Conservation (phyloP, 2,888 invertebrate species). For the Sthenelais limicola region DNA sequence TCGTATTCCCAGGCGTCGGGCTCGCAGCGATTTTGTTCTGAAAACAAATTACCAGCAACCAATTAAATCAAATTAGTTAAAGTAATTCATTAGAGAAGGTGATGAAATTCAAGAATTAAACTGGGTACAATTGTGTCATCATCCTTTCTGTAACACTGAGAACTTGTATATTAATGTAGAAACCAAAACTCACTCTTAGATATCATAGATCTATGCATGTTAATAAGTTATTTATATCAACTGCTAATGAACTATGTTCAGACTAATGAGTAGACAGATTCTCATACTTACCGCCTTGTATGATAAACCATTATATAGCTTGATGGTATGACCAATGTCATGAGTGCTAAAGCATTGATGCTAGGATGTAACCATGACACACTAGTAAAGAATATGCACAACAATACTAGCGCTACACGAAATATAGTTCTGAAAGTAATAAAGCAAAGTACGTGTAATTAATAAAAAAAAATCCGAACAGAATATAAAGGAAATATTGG, state of each 20-base stretch:
- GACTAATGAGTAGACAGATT: neutral
- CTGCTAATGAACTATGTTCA: too few relatives aligned
- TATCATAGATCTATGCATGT: too few relatives aligned
- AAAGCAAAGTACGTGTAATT: conserved; percentile 18
- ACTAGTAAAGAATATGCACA: conserved; percentile 70
- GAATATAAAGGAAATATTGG: too few relatives aligned
- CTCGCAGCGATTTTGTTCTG: conserved; percentile 34
- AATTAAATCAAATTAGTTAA: neutral
- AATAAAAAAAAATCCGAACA: too few relatives aligned
- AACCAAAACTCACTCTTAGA: too few relatives aligned
- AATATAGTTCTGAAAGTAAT: conserved; percentile 18
- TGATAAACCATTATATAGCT: conserved; percentile 80
- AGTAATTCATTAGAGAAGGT: neutral
- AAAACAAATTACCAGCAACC: neutral
- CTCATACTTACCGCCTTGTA: conserved; percentile 77
- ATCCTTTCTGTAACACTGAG: neutral
- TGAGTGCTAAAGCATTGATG: conserved; percentile 85
- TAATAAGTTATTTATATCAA: neutral
- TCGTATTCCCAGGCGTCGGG: conserved; percentile 77
- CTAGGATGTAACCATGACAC: conserved; percentile 83
- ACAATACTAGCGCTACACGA: conserved; percentile 24
- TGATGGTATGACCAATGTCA: conserved; percentile 82
- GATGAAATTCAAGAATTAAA: neutral
- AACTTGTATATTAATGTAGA: too few relatives aligned
- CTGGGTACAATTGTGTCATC: neutral